Conservation (phyloP, 2,113 vertebrate genomes). For the Chamaetylas fuelleborni region DNA sequence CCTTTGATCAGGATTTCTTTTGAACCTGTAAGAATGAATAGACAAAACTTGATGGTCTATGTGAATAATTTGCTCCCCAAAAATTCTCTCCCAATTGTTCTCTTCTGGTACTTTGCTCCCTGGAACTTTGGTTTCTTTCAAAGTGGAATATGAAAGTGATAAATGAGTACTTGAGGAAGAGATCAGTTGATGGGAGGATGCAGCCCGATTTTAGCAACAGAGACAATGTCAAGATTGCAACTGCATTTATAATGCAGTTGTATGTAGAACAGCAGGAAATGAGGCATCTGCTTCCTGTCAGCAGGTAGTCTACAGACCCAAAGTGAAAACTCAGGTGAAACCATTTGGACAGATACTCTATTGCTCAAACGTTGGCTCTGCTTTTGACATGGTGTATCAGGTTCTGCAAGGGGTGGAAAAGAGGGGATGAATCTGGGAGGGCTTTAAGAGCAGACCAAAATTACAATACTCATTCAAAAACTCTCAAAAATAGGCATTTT, state of each 20-base stretch:
- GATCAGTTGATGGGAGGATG: neutral
- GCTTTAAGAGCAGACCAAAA: neutral
- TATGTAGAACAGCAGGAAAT: conserved; percentile 26
- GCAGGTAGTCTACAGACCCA: neutral
- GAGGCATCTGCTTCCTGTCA: conserved; percentile 38
- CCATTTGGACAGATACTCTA: neutral
- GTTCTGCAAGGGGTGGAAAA: neutral
- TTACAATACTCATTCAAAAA: neutral
- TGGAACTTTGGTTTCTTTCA: neutral
- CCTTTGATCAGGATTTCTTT: neutral
- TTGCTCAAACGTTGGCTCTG: neutral
- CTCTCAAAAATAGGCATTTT: neutral
- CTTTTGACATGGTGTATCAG: conserved; percentile 19
- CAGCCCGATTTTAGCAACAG: neutral
- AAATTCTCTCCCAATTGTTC: neutral
- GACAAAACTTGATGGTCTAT: neutral
- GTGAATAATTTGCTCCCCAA: neutral
- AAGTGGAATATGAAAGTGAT: neutral
- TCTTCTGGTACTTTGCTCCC: neutral
- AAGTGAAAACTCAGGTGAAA: conserved; percentile 23
- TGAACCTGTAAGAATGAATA: neutral
- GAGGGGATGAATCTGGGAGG: neutral
- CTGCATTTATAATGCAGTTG: neutral
- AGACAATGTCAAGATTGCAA: neutral
- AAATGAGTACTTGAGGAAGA: neutral